Evolutionary conservation across 2,888 invertebrate species (phyloP).

Genomic region (Cheilosia pagana): DNA sequence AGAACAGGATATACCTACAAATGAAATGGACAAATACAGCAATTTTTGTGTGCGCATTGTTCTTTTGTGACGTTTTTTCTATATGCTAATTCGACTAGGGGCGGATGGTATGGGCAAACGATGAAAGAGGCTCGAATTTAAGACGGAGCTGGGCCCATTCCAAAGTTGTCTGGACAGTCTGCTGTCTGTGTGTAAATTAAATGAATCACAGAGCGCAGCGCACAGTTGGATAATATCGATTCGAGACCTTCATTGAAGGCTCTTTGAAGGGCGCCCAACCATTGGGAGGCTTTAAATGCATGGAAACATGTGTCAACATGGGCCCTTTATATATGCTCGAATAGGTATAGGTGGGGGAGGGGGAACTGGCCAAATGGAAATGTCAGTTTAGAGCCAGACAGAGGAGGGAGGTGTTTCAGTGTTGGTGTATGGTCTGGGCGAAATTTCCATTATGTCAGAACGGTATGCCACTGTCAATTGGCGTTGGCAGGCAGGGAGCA

Average conservation of each 20-base stretch:
- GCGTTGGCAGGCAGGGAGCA: neutral
- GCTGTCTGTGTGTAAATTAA: constrained; percentile 45
- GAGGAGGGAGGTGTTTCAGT: neutral
- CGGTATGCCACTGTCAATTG: neutral
- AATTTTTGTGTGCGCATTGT: constrained; percentile 12
- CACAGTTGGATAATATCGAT: constrained; percentile 63
- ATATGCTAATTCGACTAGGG: constrained; percentile 1
- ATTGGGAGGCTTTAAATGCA: constrained; percentile 48
- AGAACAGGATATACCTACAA: constrained; percentile 16
- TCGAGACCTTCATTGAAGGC: constrained; percentile 46
- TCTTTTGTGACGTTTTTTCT: neutral
- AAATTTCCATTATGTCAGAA: constrained; percentile 6
- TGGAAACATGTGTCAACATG: constrained; percentile 61
- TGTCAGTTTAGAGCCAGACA: constrained; percentile 45
- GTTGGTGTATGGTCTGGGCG: neutral
- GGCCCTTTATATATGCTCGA: constrained; percentile 12
- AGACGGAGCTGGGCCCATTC: constrained; percentile 32
- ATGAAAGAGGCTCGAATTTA: constrained; percentile 36
- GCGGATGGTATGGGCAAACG: too few relatives aligned
- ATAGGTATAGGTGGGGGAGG: neutral
- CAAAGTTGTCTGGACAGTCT: constrained; percentile 43
- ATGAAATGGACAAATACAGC: constrained; percentile 53
- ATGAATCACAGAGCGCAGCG: constrained; percentile 46
- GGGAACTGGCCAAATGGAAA: constrained; percentile 42
- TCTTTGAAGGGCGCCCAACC: neutral